phyloP scores from a whole-genome alignment of 1,140 invertebrate species.

The Eulimnadia texana region DNA sequence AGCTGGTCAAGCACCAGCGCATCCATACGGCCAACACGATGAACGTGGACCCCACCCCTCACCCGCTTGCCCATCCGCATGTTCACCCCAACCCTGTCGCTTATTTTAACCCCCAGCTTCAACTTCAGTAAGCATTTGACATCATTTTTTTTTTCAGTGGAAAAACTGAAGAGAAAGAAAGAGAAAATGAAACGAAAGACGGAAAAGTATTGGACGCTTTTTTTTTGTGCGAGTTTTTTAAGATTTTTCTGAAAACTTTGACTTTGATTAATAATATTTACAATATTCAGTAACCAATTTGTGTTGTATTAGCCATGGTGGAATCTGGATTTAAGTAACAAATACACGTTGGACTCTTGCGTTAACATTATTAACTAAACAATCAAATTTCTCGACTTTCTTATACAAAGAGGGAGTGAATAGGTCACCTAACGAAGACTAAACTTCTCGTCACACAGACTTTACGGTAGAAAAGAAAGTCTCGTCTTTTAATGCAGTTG shows the following conservation, averaged over 20 bases:
- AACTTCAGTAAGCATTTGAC: not conserved
- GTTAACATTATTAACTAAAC: not conserved
- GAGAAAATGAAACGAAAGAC: not conserved
- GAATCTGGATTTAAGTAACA: not conserved
- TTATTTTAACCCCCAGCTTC: not conserved
- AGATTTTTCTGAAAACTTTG: not conserved
- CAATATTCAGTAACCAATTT: not conserved
- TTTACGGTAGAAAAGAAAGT: too few relatives aligned
- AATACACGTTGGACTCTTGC: not conserved
- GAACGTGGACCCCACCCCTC: not conserved
- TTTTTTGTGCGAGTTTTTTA: not conserved
- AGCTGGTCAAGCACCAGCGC: not conserved
- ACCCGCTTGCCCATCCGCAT: not conserved
- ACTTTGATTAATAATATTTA: not conserved
- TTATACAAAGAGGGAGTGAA: not conserved
- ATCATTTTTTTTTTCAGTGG: not conserved
- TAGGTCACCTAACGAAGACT: too few relatives aligned
- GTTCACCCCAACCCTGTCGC: not conserved
- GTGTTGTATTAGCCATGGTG: not conserved
- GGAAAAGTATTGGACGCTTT: not conserved
- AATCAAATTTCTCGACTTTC: not conserved
- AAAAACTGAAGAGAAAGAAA: not conserved
- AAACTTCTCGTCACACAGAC: too few relatives aligned
- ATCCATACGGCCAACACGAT: not conserved
- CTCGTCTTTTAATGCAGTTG: too few relatives aligned